Evolutionary conservation across 2,113 vertebrate genomes (phyloP), one percentile per base, ranked within the genome.

Genomic region (Gallinago jamesoni): DNA sequence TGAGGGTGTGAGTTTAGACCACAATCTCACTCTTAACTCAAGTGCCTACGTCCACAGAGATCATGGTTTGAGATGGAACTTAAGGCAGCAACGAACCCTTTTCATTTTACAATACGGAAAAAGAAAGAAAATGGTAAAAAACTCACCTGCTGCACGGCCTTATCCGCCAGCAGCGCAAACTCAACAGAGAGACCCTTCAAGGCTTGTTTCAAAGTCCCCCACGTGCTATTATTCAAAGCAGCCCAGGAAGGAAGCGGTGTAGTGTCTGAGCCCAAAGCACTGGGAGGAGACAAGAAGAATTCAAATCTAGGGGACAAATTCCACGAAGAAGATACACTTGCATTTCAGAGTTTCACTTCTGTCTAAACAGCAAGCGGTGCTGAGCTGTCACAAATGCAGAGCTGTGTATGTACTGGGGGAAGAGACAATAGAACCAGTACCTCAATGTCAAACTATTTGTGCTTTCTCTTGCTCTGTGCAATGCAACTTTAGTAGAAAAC

Each of bases 151-250:
- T 99, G 98, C 37, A 98, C 98, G 2, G 99, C 99, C 97, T 99
- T 99, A 97, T 99, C 99, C 2, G 99, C 99, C 17, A 99, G 97
- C 88, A 99, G 96, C 0, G 99, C 98, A 28, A 99, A 99, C 95
- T 99, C 99, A 72, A 99, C 98, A 6, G 99, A 99, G 47, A 99
- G 98, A 92, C 99, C 99, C 95, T 98, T 99, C 73, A 99, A 94
- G 3, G 99, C 98, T 92, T 98, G 98, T 82, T 99, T 99, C 69
- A 99, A 97, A 74, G 98, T 97, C 20, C 98, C 98, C 99, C 99
- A 99, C 0, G 98, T 98, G 97, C 98, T 98, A 31, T 98, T 98
- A 47, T 97, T 97, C 77, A 98, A 97, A 8, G 98, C 97, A 63
- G 98, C 98, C 98, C 99, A 97, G 75, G 98, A 97, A 56, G 99